A percentile compares a stretch with the other conserved stretches of the same genome.
Evolutionary conservation across 2,888 invertebrate species (phyloP).

Genomic region (Drosophila formosana): DNA sequence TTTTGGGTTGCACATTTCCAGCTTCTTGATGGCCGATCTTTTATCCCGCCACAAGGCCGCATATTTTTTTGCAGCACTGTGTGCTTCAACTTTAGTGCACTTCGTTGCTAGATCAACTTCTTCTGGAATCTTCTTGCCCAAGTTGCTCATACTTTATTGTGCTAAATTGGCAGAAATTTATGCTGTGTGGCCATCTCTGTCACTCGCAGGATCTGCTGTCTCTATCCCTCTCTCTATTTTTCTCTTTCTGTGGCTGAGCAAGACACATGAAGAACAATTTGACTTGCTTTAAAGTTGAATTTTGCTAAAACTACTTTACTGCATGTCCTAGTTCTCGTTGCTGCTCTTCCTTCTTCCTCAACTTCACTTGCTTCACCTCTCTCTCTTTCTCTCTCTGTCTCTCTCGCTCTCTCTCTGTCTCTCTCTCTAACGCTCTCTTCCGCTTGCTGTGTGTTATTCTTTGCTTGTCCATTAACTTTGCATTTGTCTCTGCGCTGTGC

Average conservation of each 20-base stretch:
- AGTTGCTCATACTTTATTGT: conserved; percentile 6
- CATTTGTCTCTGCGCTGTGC: conserved; percentile 45
- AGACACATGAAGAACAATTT: conserved; percentile 23
- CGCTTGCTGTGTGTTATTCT: conserved; percentile 1
- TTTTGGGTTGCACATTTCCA: no score
- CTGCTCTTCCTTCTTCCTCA: background rate
- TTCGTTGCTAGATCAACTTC: background rate
- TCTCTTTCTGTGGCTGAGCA: background rate
- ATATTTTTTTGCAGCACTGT: background rate
- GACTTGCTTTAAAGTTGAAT: conserved; percentile 33
- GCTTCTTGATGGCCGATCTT: no score
- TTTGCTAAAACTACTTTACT: conserved; percentile 16
- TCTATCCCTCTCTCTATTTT: background rate
- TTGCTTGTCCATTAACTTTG: conserved; percentile 56
- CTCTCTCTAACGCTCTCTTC: background rate
- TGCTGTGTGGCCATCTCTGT: conserved; percentile 14
- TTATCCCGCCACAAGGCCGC: no score
- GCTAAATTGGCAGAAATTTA: conserved; percentile 11
- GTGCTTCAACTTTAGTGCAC: background rate
- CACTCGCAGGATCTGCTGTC: background rate
- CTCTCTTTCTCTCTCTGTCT: background rate
- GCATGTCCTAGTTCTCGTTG: conserved; percentile 16
- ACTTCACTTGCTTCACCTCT: background rate
- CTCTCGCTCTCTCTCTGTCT: background rate
- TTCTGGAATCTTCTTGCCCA: background rate